Evolutionary conservation across 2,113 vertebrate genomes (phyloP), one percentile per base, ranked within the genome.

Genomic region (Tenrec ecaudatus): DNA sequence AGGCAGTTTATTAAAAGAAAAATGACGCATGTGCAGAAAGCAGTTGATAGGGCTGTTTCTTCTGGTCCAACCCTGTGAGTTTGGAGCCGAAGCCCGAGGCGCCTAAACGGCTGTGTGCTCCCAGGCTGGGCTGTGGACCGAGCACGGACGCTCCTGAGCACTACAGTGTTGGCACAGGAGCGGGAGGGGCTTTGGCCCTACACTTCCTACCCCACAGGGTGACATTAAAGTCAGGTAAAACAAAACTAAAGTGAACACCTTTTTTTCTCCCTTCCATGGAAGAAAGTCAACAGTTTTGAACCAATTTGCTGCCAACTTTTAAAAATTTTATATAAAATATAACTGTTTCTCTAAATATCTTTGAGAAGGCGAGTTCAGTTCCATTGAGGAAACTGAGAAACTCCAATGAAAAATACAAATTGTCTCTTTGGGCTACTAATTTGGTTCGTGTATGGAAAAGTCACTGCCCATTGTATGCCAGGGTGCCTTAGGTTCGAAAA

Each of bases 261-360:
- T 84, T 82, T 27, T 64, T 71, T 43, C 38, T 11, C 16, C 92
- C n/a, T 71, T 73, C 29, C 25, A 27, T 14, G 27, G 4, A 75
- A 79, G 79, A 82, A 83, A 89, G 27, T 57, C 43, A 47, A 60
- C 53, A 2, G 15, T 66, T 82, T 80, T 71, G 66, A 93, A 17
- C 20, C 86, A 43, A 86, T 87, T 43, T 66, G 12, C 68, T 60
- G 12, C 69, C 29, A 43, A 4, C 10, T 71, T 58, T 85, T 93
- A 29, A 29, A 4, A 84, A 53, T 86, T 86, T 86, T 69, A 29
- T 11, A 31, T 29, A 92, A 88, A 93, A 12, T 23, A 9, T 25
- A 88, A 53, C 47, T 60, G 77, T 92, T 86, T 95, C 87, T 88
- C 53, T 57, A 58, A 80, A 25, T 75, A 17, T 14, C 33, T 73